Base-by-base conservation (phyloP, 2,888 invertebrate species). In the Mythimna ferrago region DNA sequence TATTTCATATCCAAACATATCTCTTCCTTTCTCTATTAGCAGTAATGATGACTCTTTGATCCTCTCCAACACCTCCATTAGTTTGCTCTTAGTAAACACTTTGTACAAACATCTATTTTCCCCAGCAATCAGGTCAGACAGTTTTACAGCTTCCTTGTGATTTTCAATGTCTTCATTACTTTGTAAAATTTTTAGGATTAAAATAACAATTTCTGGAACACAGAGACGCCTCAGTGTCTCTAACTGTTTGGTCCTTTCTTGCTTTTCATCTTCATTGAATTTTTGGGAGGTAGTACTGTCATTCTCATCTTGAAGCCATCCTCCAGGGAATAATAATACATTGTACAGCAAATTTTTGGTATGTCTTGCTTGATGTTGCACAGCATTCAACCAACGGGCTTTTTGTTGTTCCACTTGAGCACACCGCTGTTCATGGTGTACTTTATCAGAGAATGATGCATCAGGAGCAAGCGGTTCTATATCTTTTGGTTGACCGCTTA, bases 251-350 rank as follows among this genome's bases (percentile, higher is more conserved):
- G 95, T 92, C 86, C 98, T 97, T 56, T 96, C 96, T 32, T 92
- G 84, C 60, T 92, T 93, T 66, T 97, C 96, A 72, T 96, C 93
- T 78, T 96, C 96, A 83, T 90, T 94, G 51, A 92, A 95, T 38
- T 94, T 94, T 9, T 88, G 84, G 0, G 96, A 96, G 76, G 96
- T 96, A 68, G 96, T 95, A 26, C 96, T 93, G 62, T 96, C 96
- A 82, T 93, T 96, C 21, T 97, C 96, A 91, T 99, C 99, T 61
- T 97, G 97, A 75, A 99, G 96, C 99, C 99, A 99, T 7, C 99
- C 99, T 86, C 98, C 98, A 5, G 99, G 98, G 91, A 99, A 99
- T 14, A 98, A 92, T 54, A 99, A 92, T 0, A 99, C 98, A 93
- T 99, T 99, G 93, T 98, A 98, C 10, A 99, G 95, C 67, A 98